Percentiles rank a stretch among this genome's conserved stretches.
Evolutionary conservation across 2,113 vertebrate genomes (phyloP).

Genomic region (Limnothrissa miodon): DNA sequence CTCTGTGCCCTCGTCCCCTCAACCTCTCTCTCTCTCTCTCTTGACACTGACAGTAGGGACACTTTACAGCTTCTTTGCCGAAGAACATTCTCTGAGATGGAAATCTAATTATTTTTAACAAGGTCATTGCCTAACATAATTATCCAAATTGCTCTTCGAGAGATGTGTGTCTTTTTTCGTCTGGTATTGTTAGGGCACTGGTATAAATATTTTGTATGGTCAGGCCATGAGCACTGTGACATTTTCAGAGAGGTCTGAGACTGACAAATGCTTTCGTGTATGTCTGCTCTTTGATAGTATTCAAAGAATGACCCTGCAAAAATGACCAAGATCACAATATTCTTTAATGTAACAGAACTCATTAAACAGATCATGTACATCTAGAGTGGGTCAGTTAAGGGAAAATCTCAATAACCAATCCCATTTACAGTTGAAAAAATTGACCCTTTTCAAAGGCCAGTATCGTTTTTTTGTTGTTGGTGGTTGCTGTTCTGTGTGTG

Average conservation of each 20-base stretch:
- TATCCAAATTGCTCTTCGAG: constrained; percentile 37
- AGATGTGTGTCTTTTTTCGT: constrained; percentile 23
- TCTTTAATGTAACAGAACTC: not conserved
- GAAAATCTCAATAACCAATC: not conserved
- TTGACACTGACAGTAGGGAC: constrained; percentile 19
- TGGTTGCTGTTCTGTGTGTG: not conserved
- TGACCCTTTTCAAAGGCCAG: not conserved
- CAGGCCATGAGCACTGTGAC: not conserved
- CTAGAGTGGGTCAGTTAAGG: not conserved
- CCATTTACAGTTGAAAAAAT: not conserved
- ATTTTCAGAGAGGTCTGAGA: not conserved
- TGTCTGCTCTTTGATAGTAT: not conserved
- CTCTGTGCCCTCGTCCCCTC: not conserved
- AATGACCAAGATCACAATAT: not conserved
- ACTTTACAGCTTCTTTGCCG: constrained; percentile 26
- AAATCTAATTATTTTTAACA: constrained; percentile 52
- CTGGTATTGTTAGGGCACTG: constrained; percentile 23
- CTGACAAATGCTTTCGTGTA: not conserved
- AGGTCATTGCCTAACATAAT: constrained; percentile 44
- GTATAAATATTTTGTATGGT: constrained; percentile 31
- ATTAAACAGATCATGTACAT: not conserved
- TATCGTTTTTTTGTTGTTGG: not conserved
- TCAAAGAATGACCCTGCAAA: not conserved
- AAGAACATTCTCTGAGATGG: constrained; percentile 37
- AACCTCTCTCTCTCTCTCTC: not conserved